phyloP scores from a whole-genome alignment of 1,140 invertebrate genomes.

The Drosophila truncata region DNA sequence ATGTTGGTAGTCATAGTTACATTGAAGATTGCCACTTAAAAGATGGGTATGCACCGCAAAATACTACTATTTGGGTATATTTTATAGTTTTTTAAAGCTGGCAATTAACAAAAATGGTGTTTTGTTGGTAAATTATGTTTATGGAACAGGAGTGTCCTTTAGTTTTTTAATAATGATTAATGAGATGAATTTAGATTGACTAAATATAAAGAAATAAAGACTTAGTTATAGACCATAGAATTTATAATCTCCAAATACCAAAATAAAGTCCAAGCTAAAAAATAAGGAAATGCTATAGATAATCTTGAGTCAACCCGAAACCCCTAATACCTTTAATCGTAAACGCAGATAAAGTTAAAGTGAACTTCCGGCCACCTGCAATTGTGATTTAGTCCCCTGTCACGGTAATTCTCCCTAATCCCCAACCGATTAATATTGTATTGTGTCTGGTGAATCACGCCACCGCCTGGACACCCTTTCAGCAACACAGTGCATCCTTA shows the following conservation, averaged over 20 bases:
- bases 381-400: slow-evolving; percentile 26
- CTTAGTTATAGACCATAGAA: not conserved
- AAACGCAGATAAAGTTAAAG: not conserved
- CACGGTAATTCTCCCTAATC: slow-evolving; percentile 36
- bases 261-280: too few relatives aligned
- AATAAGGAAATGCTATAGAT: not conserved
- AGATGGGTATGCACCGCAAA: slow-evolving; percentile 11
- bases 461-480: slow-evolving; percentile 22
- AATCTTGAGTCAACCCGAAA: not conserved
- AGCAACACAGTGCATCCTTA: slow-evolving; percentile 32
- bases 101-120: not conserved
- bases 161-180: too few relatives aligned
- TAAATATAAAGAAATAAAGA: not conserved
- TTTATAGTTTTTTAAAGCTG: slow-evolving; percentile 11
- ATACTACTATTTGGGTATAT: slow-evolving; percentile 10
- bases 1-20: slow-evolving; percentile 17
- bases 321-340: slow-evolving; percentile 9
- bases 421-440: slow-evolving; percentile 52
- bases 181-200: too few relatives aligned
- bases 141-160: not conserved
- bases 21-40: slow-evolving; percentile 24
- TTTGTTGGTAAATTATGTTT: not conserved
- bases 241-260: not conserved
- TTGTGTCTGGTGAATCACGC: slow-evolving; percentile 58
- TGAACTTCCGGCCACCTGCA: slow-evolving; percentile 11